Base-by-base conservation (phyloP, 2,888 invertebrate species). In the Cosmopolites sordidus region DNA sequence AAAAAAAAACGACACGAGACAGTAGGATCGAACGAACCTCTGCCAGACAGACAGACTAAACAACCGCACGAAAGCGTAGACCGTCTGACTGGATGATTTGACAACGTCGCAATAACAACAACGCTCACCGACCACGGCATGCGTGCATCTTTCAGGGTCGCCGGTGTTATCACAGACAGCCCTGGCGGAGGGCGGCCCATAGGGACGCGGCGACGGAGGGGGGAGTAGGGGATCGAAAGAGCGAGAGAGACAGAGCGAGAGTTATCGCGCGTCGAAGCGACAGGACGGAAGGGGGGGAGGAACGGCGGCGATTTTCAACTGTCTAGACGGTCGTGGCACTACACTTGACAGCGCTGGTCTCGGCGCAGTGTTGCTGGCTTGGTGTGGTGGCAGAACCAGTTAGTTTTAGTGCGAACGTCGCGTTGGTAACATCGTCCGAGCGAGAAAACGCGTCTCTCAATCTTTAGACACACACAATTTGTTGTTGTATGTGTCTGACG, bases 91-190 rank as follows among this genome's bases (percentile, higher is more conserved):
- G 16, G 14, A 15, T 38, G 22, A 33, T 17, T 15, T 48, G 51
- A 40, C 51, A 65, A 60, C 60, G 52, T 62, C 59, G 62, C 62
- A 60, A 17, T 16, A 27, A 6, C 5, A 9, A n/a, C n/a, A n/a
- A n/a, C n/a, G n/a, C n/a, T n/a, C n/a, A n/a, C 6, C 40, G 50
- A 29, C 57, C 47, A 16, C 53, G 57, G 62, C 63, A 63, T 60
- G 61, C 62, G 64, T 65, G 65, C 66, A 66, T 66, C 64, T 64
- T 62, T 68, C 68, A 68, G 68, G 67, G 67, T 64, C 69, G 66
- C 62, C 65, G 56, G 64, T 67, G 66, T 67, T 67, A 67, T 66
- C 67, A 66, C 63, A 65, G 62, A 62, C 64, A 61, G 64, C 62
- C 64, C 65, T 62, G 66, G 61, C 59, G 60, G 59, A 59, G 59